Evolutionary conservation across 1,140 invertebrate species (phyloP), one percentile per base, ranked within the genome.

Genomic region (Calosoma granatense): DNA sequence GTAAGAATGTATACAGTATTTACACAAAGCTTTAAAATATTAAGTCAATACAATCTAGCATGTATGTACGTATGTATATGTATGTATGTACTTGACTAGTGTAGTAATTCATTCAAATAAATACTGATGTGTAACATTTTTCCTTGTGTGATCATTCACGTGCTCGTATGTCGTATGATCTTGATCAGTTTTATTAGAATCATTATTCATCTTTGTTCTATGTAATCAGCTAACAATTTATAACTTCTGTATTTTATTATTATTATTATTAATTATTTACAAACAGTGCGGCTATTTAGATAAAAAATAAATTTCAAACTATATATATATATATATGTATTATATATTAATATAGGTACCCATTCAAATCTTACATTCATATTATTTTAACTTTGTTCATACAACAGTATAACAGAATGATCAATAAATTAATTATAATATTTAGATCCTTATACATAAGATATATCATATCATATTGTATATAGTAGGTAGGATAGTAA

Each of bases 61-160:
- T 21, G 54, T 41, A 55, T 39, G 30, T 22, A 56, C 41, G 23
- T 43, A n/a, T n/a, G n/a, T n/a, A n/a, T n/a, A n/a, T n/a, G n/a
- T n/a, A n/a, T n/a, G n/a, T 51, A 14, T 20, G 39, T 56, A 56
- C 22, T 57, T 57, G 56, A 57, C 56, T 53, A 56, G 59, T 53
- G 56, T 52, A n/a, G n/a, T n/a, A 56, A 57, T 51, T 54, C 22
- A 12, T 47, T 12, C 17, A 47, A 56, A 23, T 21, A 61, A 63
- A 62, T 65, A 67, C 63, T 61, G 58, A 63, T 61, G 59, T 63
- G 64, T 65, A 60, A 59, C 56, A 61, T 59, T 56, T 59, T n/a
- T n/a, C n/a, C n/a, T n/a, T n/a, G n/a, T 60, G 53, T 52, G 51
- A 52, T 15, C 11, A 54, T 23, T 54, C 53, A 54, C 23, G 22